Evolutionary conservation across 2,113 vertebrate species (phyloP).

Genomic region (Poeciliopsis retropinna): DNA sequence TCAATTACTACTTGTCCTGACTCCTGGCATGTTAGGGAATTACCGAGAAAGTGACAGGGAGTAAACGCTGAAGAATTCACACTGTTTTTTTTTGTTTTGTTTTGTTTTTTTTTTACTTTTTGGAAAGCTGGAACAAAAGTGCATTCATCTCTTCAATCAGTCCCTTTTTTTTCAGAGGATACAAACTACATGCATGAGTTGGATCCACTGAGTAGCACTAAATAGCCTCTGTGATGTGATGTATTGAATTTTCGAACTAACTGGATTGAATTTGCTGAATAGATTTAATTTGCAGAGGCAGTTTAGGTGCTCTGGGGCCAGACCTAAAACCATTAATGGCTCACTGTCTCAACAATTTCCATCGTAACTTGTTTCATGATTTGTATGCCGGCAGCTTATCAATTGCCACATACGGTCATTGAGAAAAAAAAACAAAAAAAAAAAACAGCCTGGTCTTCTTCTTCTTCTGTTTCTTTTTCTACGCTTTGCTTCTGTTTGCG

Average conservation of each 20-base stretch:
- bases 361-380: constrained; percentile 2
- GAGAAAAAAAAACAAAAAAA: background rate
- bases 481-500: constrained; percentile 3
- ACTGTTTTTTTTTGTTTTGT: background rate
- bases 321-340: constrained; percentile 11
- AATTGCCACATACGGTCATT: background rate
- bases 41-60: constrained; percentile 22
- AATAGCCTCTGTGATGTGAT: constrained; percentile 12
- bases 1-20: background rate
- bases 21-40: constrained; percentile 17
- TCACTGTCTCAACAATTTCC: constrained; percentile 3
- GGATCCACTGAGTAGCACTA: constrained; percentile 10
- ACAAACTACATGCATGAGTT: background rate
- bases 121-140: background rate
- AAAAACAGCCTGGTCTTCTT: no score
- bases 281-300: constrained; percentile 17
- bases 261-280: constrained; percentile 9
- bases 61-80: constrained; percentile 4
- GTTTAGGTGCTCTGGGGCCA: constrained; percentile 5
- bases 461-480: background rate
- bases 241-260: constrained; percentile 12
- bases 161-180: background rate
- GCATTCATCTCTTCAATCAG: background rate
- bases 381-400: constrained; percentile 2
- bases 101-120: background rate